A percentile compares a stretch with the other conserved stretches of the same genome.
phyloP scores from a whole-genome alignment of 1,140 invertebrate species.

The Cyclargus thomasi region DNA sequence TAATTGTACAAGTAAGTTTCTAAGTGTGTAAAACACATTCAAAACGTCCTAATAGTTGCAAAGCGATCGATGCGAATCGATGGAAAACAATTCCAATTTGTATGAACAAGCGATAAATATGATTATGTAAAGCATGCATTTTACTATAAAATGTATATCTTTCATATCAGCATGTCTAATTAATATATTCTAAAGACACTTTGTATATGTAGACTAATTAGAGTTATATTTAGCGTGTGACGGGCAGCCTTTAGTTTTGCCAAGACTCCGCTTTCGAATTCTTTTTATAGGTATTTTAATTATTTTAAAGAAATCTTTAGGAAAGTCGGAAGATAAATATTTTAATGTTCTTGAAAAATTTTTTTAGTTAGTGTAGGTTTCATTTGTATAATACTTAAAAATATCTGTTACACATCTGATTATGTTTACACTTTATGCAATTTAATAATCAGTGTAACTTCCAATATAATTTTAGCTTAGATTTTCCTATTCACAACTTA shows the following conservation, averaged over 20 bases:
- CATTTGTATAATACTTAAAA: not conserved
- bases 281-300: not conserved
- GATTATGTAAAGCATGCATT: no score
- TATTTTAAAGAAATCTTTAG: not conserved
- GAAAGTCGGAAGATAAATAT: not conserved
- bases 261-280: not conserved
- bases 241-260: not conserved
- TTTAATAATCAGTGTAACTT: slow-evolving; percentile 2
- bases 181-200: not conserved
- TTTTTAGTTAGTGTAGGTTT: not conserved
- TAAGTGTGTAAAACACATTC: no score
- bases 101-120: no score
- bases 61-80: no score
- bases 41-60: no score
- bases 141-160: no score
- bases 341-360: not conserved
- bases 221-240: not conserved
- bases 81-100: no score
- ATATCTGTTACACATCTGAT: not conserved
- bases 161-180: not conserved
- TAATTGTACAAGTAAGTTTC: no score
- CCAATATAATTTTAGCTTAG: not conserved
- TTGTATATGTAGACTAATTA: not conserved
- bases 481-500: not conserved
- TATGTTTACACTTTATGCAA: not conserved